These are phyloP conservation scores for Porites australiensis DNA, from an alignment of 64 coral and sea anemone genomes.

Conservation along the genomic window DNA sequence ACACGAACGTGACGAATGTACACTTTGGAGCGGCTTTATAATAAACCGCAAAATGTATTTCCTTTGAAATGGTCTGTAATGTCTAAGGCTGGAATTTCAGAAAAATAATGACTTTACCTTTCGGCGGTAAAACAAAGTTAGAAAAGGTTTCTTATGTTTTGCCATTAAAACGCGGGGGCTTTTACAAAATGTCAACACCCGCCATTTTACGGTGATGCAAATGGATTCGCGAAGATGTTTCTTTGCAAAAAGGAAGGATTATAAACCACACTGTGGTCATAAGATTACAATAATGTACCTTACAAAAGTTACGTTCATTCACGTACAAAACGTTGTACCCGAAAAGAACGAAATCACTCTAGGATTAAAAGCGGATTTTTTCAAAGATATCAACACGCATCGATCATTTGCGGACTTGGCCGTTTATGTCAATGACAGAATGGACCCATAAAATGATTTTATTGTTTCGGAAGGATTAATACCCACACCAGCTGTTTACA, in stretches of 20 bases:
- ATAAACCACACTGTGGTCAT: background rate
- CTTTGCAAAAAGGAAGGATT: background rate
- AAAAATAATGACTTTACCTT: background rate
- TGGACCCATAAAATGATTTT: slow-evolving; percentile 18
- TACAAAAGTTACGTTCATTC: background rate
- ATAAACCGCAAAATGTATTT: slow-evolving; percentile 42
- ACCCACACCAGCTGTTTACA: slow-evolving; percentile 40
- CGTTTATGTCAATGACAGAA: slow-evolving; percentile 34
- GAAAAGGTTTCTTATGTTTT: background rate
- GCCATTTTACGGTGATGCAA: background rate
- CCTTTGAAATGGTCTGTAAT: slow-evolving; percentile 11
- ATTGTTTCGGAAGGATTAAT: slow-evolving; percentile 42
- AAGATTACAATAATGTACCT: background rate
- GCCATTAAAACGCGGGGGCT: background rate
- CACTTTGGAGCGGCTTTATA: background rate
- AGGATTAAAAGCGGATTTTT: background rate
- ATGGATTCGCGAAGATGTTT: background rate
- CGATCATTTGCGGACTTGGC: background rate
- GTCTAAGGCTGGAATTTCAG: background rate
- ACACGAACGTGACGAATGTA: slow-evolving; percentile 15
- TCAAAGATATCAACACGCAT: background rate
- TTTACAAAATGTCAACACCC: background rate
- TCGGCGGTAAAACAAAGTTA: background rate
- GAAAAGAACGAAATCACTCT: background rate
- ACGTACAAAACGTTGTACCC: background rate